These are phyloP conservation scores for Ctena decussata DNA, from an alignment of 2,888 invertebrate species.

Conservation along the genomic window DNA sequence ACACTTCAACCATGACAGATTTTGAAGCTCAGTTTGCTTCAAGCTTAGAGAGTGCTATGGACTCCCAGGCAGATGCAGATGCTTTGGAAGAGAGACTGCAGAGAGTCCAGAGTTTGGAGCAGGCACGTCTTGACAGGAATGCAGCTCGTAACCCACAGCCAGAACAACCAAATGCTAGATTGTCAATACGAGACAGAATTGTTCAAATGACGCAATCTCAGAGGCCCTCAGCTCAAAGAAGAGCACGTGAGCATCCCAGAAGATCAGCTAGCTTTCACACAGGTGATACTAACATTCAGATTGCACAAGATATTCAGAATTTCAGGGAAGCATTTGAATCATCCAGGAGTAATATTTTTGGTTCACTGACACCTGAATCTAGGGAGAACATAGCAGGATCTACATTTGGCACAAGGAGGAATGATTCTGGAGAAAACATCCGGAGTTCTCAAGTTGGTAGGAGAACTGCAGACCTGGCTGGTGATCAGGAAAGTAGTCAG, in stretches of 20 bases:
- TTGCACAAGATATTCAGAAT: slow-evolving; percentile 6
- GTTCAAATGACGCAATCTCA: background rate
- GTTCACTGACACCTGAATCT: slow-evolving; percentile 29
- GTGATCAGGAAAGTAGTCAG: background rate
- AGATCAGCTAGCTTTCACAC: slow-evolving; percentile 39
- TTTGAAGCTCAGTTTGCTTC: background rate
- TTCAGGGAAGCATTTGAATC: slow-evolving; percentile 52
- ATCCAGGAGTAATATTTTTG: slow-evolving; percentile 47
- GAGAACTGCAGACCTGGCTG: background rate
- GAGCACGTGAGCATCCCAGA: slow-evolving; percentile 26
- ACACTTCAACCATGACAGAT: background rate
- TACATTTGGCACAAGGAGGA: slow-evolving; percentile 38
- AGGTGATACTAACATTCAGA: slow-evolving; percentile 29
- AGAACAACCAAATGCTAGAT: slow-evolving; percentile 12
- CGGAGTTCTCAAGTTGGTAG: background rate
- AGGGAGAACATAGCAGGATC: slow-evolving; percentile 39
- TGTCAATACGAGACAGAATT: background rate
- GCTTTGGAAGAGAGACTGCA: slow-evolving; percentile 45
- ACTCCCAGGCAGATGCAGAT: background rate
- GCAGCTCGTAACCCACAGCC: background rate
- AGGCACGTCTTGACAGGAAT: slow-evolving; percentile 37
- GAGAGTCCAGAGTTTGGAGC: slow-evolving; percentile 61
- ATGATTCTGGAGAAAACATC: slow-evolving; percentile 48
- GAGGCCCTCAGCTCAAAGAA: background rate
- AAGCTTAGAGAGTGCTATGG: background rate